Conservation (phyloP, 2,113 vertebrate species). For the Eidolon helvum region DNA sequence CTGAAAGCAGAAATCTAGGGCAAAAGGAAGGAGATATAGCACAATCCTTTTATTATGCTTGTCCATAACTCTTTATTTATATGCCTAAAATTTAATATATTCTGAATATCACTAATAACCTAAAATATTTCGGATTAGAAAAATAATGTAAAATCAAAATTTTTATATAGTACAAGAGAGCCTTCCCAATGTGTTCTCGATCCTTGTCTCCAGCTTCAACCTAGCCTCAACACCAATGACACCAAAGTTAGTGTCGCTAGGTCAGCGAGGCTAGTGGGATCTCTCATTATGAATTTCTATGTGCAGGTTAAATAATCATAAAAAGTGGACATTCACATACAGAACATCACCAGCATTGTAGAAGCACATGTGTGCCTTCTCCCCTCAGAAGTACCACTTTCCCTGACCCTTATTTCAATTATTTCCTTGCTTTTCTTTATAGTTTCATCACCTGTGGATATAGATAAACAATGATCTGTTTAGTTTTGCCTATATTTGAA, state of each 20-base stretch:
- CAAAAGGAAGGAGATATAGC: background rate
- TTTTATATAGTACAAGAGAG: background rate
- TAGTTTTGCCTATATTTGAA: background rate
- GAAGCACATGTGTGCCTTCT: background rate
- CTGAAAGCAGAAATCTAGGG: background rate
- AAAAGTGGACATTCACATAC: fast-evolving
- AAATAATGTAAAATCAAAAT: background rate
- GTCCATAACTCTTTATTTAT: background rate
- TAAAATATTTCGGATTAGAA: background rate
- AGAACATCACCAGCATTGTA: too few species aligned
- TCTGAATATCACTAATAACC: background rate
- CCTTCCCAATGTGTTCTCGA: background rate
- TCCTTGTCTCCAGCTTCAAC: background rate
- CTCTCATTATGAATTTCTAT: background rate
- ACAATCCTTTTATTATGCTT: background rate
- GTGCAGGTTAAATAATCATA: background rate
- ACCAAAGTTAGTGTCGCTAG: background rate
- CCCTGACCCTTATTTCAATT: background rate
- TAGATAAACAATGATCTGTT: background rate
- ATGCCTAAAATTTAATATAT: background rate
- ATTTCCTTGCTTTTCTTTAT: background rate
- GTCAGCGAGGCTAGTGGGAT: background rate
- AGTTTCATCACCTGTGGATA: background rate
- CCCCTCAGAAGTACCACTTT: too few species aligned
- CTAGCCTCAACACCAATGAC: background rate